Base-by-base conservation (phyloP, 2,888 invertebrate species). In the Agriotes lineatus region DNA sequence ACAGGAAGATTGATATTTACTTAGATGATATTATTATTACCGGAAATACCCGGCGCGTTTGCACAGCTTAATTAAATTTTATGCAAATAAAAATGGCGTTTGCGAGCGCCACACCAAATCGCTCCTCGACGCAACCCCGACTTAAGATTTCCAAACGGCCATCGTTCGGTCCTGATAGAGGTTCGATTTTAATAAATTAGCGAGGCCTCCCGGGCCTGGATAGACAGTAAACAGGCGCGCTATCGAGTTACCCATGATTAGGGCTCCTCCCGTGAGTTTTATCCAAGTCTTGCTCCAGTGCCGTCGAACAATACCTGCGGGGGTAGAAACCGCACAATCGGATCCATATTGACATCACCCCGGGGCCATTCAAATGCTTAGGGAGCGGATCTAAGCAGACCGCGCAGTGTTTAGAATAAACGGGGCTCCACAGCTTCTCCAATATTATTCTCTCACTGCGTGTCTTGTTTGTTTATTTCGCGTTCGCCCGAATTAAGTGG, bases 331-430 rank as follows among this genome's bases (percentile, higher is more conserved):
- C 35, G 20, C 62, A 62, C 52, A 62, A 62, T 39, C 63, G 48
- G 37, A 48, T 63, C 63, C 45, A 63, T 63, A 63, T 56, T 54
- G 63, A 54, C 63, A 64, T 57, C 35, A 39, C 57, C 64, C 57
- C 22, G 37, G 50, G 39, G 64, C 45, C 22, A 58, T 64, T 64
- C 58, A 64, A 64, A 64, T 63, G 62, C 52, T 62, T 42, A 14
- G 52, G 52, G 52, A 62, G 39, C 18, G 33, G 50, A 22, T 56
- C 56, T 56, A 56, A 54, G 18, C 39, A 18, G 35, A 19, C 35
- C 22, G 10, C 37, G 18, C 48, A 42, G 37, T 62, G 61, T 50
- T 52, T 39, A 50, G 25, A 62, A 62, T 62, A 62, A 62, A 50
- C 35, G 25, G 22, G 10, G 1, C 18, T 42, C 14, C 39, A 33